Percentiles rank a stretch among this genome's conserved stretches.
Conservation (phyloP, 2,888 invertebrate species). For the Drosophila seclusa region DNA sequence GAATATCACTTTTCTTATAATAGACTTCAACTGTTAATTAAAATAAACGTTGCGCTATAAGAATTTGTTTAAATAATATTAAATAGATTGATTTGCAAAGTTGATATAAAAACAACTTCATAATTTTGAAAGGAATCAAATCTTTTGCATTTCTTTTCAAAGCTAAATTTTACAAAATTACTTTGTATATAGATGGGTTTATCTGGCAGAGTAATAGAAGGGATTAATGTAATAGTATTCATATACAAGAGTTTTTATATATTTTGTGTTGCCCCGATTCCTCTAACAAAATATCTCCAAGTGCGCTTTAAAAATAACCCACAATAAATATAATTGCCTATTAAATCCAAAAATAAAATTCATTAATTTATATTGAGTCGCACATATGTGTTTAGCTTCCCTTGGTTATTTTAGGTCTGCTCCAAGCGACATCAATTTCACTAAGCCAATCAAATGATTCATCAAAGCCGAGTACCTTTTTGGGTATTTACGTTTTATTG, state of each 20-base stretch:
- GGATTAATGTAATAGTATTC: accelerated
- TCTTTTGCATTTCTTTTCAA: neutral
- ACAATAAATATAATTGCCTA: neutral
- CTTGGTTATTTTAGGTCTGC: neutral
- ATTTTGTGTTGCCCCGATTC: neutral
- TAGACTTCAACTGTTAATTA: neutral
- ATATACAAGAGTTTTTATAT: neutral
- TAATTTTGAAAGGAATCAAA: neutral
- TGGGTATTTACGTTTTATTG: slow-evolving; percentile 78
- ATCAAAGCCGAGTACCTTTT: slow-evolving; percentile 32
- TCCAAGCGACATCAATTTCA: slow-evolving; percentile 10
- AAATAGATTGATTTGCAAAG: neutral
- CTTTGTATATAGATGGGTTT: neutral
- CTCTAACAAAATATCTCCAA: neutral
- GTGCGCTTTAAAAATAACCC: neutral
- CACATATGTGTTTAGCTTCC: neutral
- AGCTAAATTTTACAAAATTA: neutral
- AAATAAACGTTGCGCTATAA: accelerated
- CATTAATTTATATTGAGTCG: neutral
- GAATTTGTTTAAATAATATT: neutral
- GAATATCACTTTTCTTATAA: too few relatives aligned
- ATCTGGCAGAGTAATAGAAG: neutral
- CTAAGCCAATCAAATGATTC: slow-evolving; percentile 57
- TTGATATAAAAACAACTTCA: neutral
- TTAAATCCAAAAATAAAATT: neutral